A percentile compares a stretch with the other conserved stretches of the same genome.
phyloP scores from a whole-genome alignment of 2,113 vertebrate species.

The Alectura lathami region DNA sequence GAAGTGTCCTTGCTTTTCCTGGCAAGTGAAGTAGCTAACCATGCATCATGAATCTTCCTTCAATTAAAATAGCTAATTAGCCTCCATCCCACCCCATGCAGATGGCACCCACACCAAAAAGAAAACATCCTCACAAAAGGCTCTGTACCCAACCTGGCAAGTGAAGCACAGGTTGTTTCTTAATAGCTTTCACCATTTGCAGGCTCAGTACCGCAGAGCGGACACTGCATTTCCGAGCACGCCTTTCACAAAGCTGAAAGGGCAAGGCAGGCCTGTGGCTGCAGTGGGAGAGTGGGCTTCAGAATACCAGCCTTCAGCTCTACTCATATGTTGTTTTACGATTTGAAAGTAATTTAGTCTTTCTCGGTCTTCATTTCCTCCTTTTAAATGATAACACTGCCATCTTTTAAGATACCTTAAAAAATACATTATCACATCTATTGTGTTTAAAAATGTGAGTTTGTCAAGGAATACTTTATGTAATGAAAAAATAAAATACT shows the following conservation, averaged over 20 bases:
- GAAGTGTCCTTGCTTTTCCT: not conserved
- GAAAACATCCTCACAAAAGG: not conserved
- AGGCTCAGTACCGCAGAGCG: not conserved
- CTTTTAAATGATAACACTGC: not conserved
- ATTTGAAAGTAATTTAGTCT: not conserved
- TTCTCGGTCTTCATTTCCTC: not conserved
- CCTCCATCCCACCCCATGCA: not conserved
- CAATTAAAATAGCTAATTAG: not conserved
- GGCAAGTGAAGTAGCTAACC: not conserved
- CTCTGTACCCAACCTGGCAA: not conserved
- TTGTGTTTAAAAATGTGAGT: not conserved
- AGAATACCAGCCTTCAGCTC: not conserved
- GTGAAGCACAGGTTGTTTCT: not conserved
- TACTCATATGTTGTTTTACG: not conserved
- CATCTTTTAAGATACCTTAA: not conserved
- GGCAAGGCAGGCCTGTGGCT: not conserved
- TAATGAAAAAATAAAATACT: not conserved
- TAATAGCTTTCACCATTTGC: not conserved
- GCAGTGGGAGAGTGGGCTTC: fast-evolving
- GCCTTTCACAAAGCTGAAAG: not conserved
- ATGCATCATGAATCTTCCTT: not conserved
- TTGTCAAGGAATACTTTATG: not conserved
- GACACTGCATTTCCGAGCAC: not conserved
- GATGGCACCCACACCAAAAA: not conserved
- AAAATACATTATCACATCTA: not conserved